Base-by-base conservation (phyloP, 2,797 vertebrate genomes). In the Coregonus sp. region DNA sequence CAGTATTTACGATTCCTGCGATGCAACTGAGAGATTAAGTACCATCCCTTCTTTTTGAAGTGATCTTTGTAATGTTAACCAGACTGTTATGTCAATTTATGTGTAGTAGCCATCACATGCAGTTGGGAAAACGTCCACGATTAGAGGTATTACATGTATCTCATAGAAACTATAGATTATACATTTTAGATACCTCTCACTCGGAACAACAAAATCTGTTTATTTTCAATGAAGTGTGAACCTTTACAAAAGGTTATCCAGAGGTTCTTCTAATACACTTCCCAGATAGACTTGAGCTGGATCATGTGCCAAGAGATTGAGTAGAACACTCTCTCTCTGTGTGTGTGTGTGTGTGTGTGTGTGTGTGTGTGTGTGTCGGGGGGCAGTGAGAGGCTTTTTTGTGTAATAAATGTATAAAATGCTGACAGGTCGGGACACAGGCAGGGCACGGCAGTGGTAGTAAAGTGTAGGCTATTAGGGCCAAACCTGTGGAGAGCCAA, bases 271-370 rank as follows among this genome's bases (percentile, higher is more conserved):
- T 4, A 66, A 66, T 78, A 20, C 79, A 63, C 75, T 79, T 81
- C 74, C 75, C 76, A 69, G 31, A 77, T 52, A 73, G 81, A 50
- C 72, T 52, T 51, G 76, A 70, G 74, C 68, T 73, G 80, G 54
- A 67, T 73, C 31, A 74, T 66, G 47, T 61, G 61, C 40, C 20
- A 66, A 14, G 20, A 61, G 33, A 72, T 72, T 59, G 66, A 40
- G n/a, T 20, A 88, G 80, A 75, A 81, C 56, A 86, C 80, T 33
- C 25, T 25, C 1, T 25, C n/a, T n/a, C n/a, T 35, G 35, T 35
- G 35, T 37, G 35, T 37, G 35, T 40, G 37, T 1, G 37, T 40
- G 37, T 40, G 37, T 40, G 35, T 37, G 37, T 35, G 4, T 4
- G 33, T 35, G 33, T 35, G 37, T 9, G 40, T 9, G 40, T 9